Percentiles rank a stretch among this genome's conserved stretches.
Conservation (phyloP, 2,888 invertebrate species). For the Drosophila ezoana region DNA sequence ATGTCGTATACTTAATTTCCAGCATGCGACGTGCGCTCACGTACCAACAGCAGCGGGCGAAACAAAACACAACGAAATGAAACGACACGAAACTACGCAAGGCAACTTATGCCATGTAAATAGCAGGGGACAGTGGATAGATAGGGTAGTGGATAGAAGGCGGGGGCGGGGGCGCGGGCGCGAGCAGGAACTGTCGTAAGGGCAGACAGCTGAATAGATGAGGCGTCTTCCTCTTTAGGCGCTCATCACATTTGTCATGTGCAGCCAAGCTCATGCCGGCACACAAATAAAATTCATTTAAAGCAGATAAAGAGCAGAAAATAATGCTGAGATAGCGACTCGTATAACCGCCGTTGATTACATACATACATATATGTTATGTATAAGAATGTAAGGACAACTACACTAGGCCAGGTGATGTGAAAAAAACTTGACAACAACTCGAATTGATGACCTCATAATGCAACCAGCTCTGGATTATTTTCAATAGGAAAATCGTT, state of each 20-base stretch:
- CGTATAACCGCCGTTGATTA: conserved; percentile 25
- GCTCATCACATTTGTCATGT: conserved; percentile 64
- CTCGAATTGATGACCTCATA: conserved; percentile 13
- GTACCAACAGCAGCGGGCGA: conserved; percentile 40
- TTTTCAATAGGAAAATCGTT: too few relatives aligned
- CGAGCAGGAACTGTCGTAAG: too few relatives aligned
- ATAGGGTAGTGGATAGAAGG: neutral
- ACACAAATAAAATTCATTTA: conserved; percentile 53
- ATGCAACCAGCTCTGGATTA: neutral
- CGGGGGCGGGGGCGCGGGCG: neutral
- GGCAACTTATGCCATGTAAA: conserved; percentile 9
- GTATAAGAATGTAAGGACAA: neutral
- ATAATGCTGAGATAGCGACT: conserved; percentile 32
- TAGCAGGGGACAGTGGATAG: conserved; percentile 2
- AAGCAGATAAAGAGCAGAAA: conserved; percentile 31
- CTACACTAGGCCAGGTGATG: conserved; percentile 6
- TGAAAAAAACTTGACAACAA: conserved; percentile 9
- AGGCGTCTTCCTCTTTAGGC: conserved; percentile 45
- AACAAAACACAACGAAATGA: neutral
- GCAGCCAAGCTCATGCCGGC: conserved; percentile 27
- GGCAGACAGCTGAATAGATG: conserved; percentile 30
- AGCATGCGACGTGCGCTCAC: conserved; percentile 73
- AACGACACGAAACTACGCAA: conserved; percentile 13
- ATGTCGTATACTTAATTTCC: conserved; percentile 72
- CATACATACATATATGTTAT: conserved; percentile 4